phyloP scores from a whole-genome alignment of 2,797 vertebrate species.

The Helostoma temminkii region DNA sequence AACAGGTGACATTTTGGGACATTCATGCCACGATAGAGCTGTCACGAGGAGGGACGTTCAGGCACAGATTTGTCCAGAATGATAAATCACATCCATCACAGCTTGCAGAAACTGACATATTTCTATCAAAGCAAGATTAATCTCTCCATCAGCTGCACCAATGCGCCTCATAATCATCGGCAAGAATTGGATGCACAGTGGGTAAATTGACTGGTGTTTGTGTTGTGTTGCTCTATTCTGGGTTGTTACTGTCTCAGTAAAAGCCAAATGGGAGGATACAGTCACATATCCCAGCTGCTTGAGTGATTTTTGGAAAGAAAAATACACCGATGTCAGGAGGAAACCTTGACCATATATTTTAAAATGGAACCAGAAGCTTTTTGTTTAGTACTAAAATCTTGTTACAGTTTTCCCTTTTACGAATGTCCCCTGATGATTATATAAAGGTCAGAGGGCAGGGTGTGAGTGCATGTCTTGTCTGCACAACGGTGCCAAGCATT shows the following conservation, averaged over 20 bases:
- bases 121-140: constrained; percentile 95
- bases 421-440: too few species aligned
- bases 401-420: too few species aligned
- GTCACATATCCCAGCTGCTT: constrained; percentile 27
- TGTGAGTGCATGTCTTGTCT: too few species aligned
- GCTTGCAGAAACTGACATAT: constrained; percentile 85
- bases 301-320: neutral
- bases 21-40: constrained; percentile 82
- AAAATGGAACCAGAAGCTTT: too few species aligned
- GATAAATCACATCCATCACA: constrained; percentile 94
- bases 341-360: too few species aligned
- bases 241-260: constrained; percentile 19
- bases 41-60: constrained; percentile 77
- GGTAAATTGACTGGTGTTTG: constrained; percentile 71
- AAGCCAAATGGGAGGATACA: constrained; percentile 31
- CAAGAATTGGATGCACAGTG: constrained; percentile 84
- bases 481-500: too few species aligned
- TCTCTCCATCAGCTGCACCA: constrained; percentile 88
- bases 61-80: constrained; percentile 88
- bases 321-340: too few species aligned
- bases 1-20: constrained; percentile 93
- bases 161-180: constrained; percentile 87
- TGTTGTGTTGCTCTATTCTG: constrained; percentile 44
- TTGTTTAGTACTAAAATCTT: too few species aligned
- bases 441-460: too few species aligned